Evolutionary conservation across 2,113 vertebrate genomes (phyloP), one percentile per base, ranked within the genome.

Genomic region (Nettapus auritus): DNA sequence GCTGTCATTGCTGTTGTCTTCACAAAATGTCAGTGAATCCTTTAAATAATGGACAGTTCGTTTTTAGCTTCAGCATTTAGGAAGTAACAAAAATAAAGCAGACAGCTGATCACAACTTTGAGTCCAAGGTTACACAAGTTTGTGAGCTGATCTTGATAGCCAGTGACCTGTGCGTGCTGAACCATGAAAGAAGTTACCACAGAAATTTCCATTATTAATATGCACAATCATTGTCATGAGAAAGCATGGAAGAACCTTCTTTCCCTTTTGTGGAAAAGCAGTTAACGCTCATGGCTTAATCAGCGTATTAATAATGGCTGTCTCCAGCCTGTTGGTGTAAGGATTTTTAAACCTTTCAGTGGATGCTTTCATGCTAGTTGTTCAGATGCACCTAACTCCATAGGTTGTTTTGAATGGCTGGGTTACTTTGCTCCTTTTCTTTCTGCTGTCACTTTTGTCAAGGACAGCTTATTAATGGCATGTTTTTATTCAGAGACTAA

Each of bases 401-500:
- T 9, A 52, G 20, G 6, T 50, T 79, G 26, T 66, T 92, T 82
- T 69, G 29, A 68, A 28, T 62, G 19, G 5, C 3, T 57, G 40
- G 4, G 29, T 82, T 90, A 42, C 33, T 92, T 93, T 67, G 56
- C 53, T 82, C 15, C 25, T 10, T 60, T 40, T 81, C 14, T 71
- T 67, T 90, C 86, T 82, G 29, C 34, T 70, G 36, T 83, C 1
- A 8, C 23, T 79, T 73, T 44, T 82, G 20, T 26, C 36, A 87
- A 62, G 46, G 13, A n/a, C 33, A 33, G 12, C 59, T 95, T 79
- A 60, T 79, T 94, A 68, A 94, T 50, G 16, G 13, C 20, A 71
- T 88, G 2, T 88, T 92, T 94, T 94, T 90, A 56, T 83, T 86
- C 79, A 97, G 97, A 93, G 81, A 44, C 70, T 68, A 93, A 94